Conservation (phyloP, 1,140 invertebrate genomes). For the Conus ventricosus region DNA sequence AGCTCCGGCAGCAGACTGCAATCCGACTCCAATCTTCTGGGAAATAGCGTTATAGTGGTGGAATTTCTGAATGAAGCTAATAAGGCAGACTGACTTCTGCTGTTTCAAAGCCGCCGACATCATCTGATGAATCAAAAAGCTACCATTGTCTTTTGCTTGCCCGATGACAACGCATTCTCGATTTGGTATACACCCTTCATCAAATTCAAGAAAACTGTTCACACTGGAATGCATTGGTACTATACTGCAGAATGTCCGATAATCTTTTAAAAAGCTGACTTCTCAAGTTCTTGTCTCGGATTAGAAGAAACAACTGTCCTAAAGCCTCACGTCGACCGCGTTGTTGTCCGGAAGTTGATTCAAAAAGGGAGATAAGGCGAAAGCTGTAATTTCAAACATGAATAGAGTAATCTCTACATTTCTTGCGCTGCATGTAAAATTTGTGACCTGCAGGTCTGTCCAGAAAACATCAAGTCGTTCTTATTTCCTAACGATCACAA, state of each 20-base stretch:
- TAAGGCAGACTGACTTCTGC: constrained; percentile 45
- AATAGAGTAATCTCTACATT: too few species aligned
- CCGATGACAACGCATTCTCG: constrained; percentile 41
- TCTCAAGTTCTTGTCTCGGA: too few species aligned
- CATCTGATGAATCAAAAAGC: constrained; percentile 57
- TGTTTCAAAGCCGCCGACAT: constrained; percentile 47
- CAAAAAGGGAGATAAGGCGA: not conserved
- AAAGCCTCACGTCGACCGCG: not conserved
- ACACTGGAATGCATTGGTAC: constrained; percentile 44
- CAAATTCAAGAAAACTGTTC: constrained; percentile 46
- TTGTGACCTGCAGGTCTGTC: too few species aligned
- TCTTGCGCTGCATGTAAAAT: too few species aligned
- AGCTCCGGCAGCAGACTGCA: constrained; percentile 44
- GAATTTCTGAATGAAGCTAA: constrained; percentile 54
- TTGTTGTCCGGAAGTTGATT: constrained; percentile 7
- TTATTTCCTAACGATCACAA: too few species aligned
- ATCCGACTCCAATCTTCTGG: constrained; percentile 57
- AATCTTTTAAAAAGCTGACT: not conserved
- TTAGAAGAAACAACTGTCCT: not conserved
- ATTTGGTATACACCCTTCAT: constrained; percentile 9
- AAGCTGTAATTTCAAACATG: not conserved
- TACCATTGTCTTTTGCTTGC: constrained; percentile 45
- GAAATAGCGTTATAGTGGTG: constrained; percentile 60
- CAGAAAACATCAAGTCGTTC: too few species aligned
- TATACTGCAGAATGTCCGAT: not conserved